Evolutionary conservation across 2,797 vertebrate species (phyloP).

Genomic region (Acropternis orthonyx): DNA sequence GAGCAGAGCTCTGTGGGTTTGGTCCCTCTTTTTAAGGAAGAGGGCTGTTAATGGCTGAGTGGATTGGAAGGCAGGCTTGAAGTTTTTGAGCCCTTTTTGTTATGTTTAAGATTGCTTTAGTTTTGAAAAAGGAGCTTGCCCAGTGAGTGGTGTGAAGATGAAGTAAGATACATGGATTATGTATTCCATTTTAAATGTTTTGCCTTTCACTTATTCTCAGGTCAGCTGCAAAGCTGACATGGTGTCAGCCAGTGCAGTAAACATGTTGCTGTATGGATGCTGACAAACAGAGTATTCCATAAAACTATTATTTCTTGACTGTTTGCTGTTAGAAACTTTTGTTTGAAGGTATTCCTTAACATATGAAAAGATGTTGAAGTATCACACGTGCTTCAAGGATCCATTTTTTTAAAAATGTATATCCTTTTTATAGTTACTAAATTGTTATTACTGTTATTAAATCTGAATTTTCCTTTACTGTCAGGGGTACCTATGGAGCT

Average conservation of each 20-base stretch:
- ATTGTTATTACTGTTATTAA: neutral
- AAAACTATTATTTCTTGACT: neutral
- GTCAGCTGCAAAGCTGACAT: neutral
- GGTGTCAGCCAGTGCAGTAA: neutral
- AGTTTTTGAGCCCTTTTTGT: neutral
- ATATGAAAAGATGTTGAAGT: neutral
- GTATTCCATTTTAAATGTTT: neutral
- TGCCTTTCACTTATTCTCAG: neutral
- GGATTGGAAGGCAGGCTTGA: neutral
- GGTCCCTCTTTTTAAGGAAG: neutral
- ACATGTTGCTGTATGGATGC: neutral
- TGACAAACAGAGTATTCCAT: neutral
- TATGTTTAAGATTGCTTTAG: neutral
- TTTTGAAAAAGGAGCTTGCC: neutral
- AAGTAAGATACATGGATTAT: neutral
- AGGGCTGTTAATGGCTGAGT: accelerated
- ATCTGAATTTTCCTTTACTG: neutral
- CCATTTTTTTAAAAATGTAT: neutral
- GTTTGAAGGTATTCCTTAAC: neutral
- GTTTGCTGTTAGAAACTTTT: neutral
- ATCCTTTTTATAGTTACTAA: neutral
- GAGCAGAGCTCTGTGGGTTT: neutral
- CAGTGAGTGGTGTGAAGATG: neutral
- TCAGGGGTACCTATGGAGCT: neutral
- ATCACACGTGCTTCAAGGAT: neutral